phyloP scores from a whole-genome alignment of 2,888 invertebrate species.

The Cheilosia scutellata region DNA sequence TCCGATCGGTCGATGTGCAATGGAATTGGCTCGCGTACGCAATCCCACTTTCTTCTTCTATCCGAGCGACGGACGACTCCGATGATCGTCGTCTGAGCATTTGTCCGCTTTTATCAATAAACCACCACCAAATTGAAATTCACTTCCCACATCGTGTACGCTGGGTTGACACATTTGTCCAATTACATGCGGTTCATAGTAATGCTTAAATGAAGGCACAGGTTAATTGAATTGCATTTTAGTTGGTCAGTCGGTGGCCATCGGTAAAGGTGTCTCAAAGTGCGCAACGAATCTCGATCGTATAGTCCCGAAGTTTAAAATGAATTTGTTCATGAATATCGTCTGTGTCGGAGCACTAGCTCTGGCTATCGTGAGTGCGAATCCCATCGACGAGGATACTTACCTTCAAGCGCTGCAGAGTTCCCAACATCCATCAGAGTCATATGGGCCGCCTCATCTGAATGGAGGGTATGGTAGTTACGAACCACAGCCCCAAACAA shows the following conservation, averaged over 20 bases:
- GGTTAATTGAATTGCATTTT: slow-evolving; percentile 63
- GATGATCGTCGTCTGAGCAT: background rate
- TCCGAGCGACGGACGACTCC: background rate
- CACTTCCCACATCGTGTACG: slow-evolving; percentile 56
- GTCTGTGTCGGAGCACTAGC: slow-evolving; percentile 45
- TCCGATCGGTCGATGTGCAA: slow-evolving; percentile 47
- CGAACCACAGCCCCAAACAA: slow-evolving; percentile 82
- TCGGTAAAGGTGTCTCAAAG: slow-evolving; percentile 69
- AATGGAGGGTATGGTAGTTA: slow-evolving; percentile 49
- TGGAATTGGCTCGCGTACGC: slow-evolving; percentile 35
- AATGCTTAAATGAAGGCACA: slow-evolving; percentile 62
- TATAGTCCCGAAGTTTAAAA: slow-evolving; percentile 14
- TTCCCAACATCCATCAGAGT: slow-evolving; percentile 78
- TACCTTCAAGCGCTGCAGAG: slow-evolving; percentile 81
- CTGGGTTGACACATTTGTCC: slow-evolving; percentile 69
- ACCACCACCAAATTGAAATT: slow-evolving; percentile 58
- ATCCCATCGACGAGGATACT: slow-evolving; percentile 78
- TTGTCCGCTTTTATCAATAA: slow-evolving; percentile 53
- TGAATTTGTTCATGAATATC: slow-evolving; percentile 46
- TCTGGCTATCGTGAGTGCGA: slow-evolving; percentile 7
- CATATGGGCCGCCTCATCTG: slow-evolving; percentile 45
- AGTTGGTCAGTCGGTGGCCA: slow-evolving; percentile 74
- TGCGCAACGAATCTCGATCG: slow-evolving; percentile 34
- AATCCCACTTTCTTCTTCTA: slow-evolving; percentile 63
- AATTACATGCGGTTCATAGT: slow-evolving; percentile 58